Base-by-base conservation (phyloP, 2,888 invertebrate genomes). In the Frankliniella fusca region DNA sequence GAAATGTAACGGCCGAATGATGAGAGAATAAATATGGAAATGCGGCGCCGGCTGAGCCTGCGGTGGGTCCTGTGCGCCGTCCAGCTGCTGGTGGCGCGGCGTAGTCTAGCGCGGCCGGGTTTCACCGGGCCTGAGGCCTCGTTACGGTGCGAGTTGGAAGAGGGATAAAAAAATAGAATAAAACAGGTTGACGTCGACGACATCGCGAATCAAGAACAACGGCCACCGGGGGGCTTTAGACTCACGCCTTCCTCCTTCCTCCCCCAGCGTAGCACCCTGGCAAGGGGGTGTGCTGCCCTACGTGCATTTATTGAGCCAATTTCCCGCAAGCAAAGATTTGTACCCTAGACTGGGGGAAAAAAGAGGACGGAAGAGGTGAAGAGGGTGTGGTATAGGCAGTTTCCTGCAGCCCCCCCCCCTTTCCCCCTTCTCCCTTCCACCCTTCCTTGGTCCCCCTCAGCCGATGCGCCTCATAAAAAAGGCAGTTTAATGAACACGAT, bases 11-110 rank as follows among this genome's bases (percentile, higher is more conserved):
- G 23, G 70, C 70, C 70, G 70, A 70, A 23, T 70, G n/a, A 70
- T 70, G 70, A 70, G 70, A 70, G 23, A 70, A 70, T 54, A 70
- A 70, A 70, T 70, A 70, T 70, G 70, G 70, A 70, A 70, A 70
- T 70, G 23, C 23, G 70, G 54, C 12, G 54, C 18, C 15, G 54
- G n/a, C 70, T 70, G 54, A 54, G 54, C 54, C 54, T 38, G 38
- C 38, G 38, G 38, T 38, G 38, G 38, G 38, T 5, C 38, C 5
- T 38, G 38, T 38, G 38, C 38, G 38, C 38, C 38, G 38, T 38
- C 38, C 38, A 38, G 38, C 38, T 5, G 38, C 38, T 5, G 3
- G 38, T 38, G 38, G 38, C 38, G 5, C 5, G 38, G 38, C 38
- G 38, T 38, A 38, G 38, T 2, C 3, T 38, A 38, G 38, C 38